A percentile compares a stretch with the other conserved stretches of the same genome.
Evolutionary conservation across 1,140 invertebrate genomes (phyloP).

Genomic region (Hetaerina americana): DNA sequence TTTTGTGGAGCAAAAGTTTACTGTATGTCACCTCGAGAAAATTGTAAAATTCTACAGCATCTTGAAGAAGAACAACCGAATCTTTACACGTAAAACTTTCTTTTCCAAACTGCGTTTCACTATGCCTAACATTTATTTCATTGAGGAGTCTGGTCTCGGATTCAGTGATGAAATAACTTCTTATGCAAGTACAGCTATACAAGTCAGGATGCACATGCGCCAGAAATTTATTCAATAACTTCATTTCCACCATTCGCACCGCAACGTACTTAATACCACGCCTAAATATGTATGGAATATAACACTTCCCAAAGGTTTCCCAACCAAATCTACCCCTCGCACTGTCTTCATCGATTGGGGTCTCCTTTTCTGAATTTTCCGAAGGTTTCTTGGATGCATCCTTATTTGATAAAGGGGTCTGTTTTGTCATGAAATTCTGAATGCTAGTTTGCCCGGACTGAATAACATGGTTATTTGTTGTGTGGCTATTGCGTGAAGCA

Average conservation of each 20-base stretch:
- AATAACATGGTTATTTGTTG: background rate
- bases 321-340: slow-evolving; percentile 78
- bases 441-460: background rate
- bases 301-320: slow-evolving; percentile 67
- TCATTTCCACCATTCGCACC: slow-evolving; percentile 80
- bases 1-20: slow-evolving; percentile 46
- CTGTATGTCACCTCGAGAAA: slow-evolving; percentile 80
- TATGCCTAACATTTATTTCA: slow-evolving; percentile 87
- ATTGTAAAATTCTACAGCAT: slow-evolving; percentile 81
- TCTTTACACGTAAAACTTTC: slow-evolving; percentile 83
- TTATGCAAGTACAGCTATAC: slow-evolving; percentile 74
- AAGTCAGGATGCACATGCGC: slow-evolving; percentile 69
- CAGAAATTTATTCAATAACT: slow-evolving; percentile 73
- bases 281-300: slow-evolving; percentile 78
- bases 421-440: background rate
- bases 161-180: slow-evolving; percentile 86
- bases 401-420: background rate
- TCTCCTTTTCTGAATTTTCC: slow-evolving; percentile 18
- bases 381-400: background rate
- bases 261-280: slow-evolving; percentile 75
- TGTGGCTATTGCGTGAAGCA: background rate
- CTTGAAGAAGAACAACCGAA: slow-evolving; percentile 70
- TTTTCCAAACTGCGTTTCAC: slow-evolving; percentile 77
- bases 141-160: slow-evolving; percentile 78
- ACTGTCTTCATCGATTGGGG: slow-evolving; percentile 56